Evolutionary conservation across 1,140 invertebrate species (phyloP), one percentile per base, ranked within the genome.

Genomic region (Agrypnia vestita): DNA sequence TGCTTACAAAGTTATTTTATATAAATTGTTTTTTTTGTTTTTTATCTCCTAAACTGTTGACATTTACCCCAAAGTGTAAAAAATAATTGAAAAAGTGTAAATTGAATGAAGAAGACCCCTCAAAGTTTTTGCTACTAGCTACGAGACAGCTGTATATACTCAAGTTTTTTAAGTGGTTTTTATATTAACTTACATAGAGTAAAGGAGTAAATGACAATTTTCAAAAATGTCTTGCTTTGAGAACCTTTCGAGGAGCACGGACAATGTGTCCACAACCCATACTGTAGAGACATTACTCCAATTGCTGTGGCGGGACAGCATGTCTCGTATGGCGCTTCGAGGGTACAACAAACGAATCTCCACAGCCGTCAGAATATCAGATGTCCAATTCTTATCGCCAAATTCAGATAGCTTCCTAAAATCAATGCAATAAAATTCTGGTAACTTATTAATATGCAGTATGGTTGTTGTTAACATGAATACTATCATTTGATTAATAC

Each of bases 171-270:
- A n/a, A n/a, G n/a, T n/a, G n/a, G n/a, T n/a, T n/a, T n/a, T n/a
- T 35, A 35, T 59, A 10, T 3, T 3, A 13, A 47, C 15, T 17
- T 49, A 69, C 64, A 4, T 69, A 3, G 64, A 69, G 12, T 69
- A 69, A 3, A 69, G 21, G 7, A 69, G n/a, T 47, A 69, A 47
- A 11, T 69, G 64, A 47, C 64, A 69, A 21, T 69, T 69, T 46
- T 69, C 64, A 11, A 47, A 69, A 10, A 69, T 17, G 6, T 69
- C 64, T 13, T 49, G 43, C 10, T 47, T 69, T 49, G 64, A 19
- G 9, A 69, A 69, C 8, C 15, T 44, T 9, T 69, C 19, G 1
- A 69, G 64, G 4, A 69, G 44, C n/a, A 47, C 15, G 13, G 43
- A 17, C 0, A 47, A 9, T 15, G 64, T 69, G 15, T 69, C 44